Evolutionary conservation across 2,113 vertebrate species (phyloP), one percentile per base, ranked within the genome.

Genomic region (Callorhinus ursinus): DNA sequence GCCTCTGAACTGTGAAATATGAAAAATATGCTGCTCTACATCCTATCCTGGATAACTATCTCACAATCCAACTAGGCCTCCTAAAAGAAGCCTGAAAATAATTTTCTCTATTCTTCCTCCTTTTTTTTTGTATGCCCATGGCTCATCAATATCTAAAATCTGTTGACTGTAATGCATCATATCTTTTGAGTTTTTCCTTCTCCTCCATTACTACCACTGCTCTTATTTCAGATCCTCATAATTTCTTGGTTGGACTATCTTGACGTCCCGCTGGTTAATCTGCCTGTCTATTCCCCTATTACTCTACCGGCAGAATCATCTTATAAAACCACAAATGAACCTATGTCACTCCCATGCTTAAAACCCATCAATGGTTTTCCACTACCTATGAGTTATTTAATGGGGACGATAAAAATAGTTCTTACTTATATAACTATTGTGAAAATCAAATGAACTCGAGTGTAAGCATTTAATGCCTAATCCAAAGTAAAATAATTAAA

Each of bases 381-480:
- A 80, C n/a, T 81, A 82, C 57, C 65, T 82, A 26, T 36, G 12
- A 77, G 71, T 51, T 92, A 95, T 22, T 85, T 69, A 71, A 92
- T 61, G 33, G 18, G 39, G 33, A 91, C 86, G 53, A 69, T 51
- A 79, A 95, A 79, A 86, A 86, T 49, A 79, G 61, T 79, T 79
- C 51, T 71, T 69, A 67, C 3, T 91, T 69, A 69, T 24, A 36
- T 36, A 42, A 69, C 36, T 59, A 61, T 49, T 85, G 59, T 49
- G 71, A 90, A 85, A 94, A 89, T 83, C 86, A 89, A 85, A 79
- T 69, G 39, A 84, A 90, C 22, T 77, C n/a, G 16, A 76, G 28
- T 63, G 1, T 90, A 76, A 76, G 14, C 46, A 65, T 11, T 49
- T 90, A 95, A 53, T 74, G 42, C 26, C 67, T 74, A 90, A 88